Evolutionary conservation across 2,888 invertebrate genomes (phyloP).

Genomic region (Caenorhabditis angaria): DNA sequence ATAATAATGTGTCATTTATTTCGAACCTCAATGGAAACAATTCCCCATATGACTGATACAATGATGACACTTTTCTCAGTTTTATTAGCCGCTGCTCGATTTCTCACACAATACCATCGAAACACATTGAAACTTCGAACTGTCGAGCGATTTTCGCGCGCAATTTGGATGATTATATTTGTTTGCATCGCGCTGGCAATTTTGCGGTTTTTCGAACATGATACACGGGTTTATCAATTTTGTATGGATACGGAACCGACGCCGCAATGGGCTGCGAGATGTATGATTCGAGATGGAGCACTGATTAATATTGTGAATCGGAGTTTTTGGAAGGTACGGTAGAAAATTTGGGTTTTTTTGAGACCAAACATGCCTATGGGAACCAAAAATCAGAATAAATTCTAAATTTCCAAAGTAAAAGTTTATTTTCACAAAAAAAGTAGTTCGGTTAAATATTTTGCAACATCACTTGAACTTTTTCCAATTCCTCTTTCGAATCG

Average conservation of each 20-base stretch:
- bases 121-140: slow-evolving; percentile 70
- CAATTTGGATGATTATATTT: slow-evolving; percentile 70
- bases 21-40: slow-evolving; percentile 68
- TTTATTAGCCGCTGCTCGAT: slow-evolving; percentile 67
- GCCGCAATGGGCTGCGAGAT: slow-evolving; percentile 68
- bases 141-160: slow-evolving; percentile 69
- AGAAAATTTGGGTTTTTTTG: no score
- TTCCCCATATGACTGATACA: slow-evolving; percentile 69
- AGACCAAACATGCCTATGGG: no score
- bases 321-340: slow-evolving; percentile 70
- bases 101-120: slow-evolving; percentile 70
- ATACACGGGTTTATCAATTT: slow-evolving; percentile 68
- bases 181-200: slow-evolving; percentile 65
- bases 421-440: no score
- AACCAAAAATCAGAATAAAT: no score
- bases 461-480: no score
- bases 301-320: slow-evolving; percentile 65
- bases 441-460: no score
- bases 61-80: slow-evolving; percentile 71
- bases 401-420: no score
- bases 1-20: slow-evolving; percentile 70
- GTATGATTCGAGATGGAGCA: slow-evolving; percentile 70
- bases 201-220: slow-evolving; percentile 70
- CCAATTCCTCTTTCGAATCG: no score
- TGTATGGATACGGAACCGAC: slow-evolving; percentile 71